Evolutionary conservation across 2,888 invertebrate genomes (phyloP).

Genomic region (Meiosimyza platycephala): DNA sequence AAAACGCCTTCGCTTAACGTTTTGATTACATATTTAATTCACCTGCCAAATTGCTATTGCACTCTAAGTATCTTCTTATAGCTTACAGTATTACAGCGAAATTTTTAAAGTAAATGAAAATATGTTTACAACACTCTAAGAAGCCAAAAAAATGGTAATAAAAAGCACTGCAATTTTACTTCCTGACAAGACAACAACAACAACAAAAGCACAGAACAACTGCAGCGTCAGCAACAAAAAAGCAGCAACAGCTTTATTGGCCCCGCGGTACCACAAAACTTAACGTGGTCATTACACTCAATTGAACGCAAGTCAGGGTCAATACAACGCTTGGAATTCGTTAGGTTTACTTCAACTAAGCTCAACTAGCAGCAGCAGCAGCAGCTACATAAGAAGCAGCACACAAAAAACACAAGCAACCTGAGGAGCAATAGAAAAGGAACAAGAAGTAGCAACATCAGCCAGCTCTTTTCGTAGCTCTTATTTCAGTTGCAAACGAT

Average conservation of each 20-base stretch:
- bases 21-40: no score
- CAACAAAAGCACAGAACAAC: no score
- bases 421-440: conserved; percentile 7
- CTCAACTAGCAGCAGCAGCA: not conserved
- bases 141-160: no score
- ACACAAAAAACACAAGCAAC: not conserved
- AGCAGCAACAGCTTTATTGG: conserved; percentile 1
- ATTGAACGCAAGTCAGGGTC: conserved; percentile 43
- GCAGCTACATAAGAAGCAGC: conserved; percentile 6
- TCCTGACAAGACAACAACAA: no score
- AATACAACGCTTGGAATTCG: conserved; percentile 56
- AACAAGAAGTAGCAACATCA: not conserved
- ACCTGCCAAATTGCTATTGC: no score
- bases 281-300: conserved; percentile 31
- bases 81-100: no score
- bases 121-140: no score
- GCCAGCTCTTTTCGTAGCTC: not conserved
- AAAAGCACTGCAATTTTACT: no score
- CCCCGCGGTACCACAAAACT: not conserved
- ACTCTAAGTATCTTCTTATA: no score
- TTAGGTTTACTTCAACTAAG: conserved; percentile 45
- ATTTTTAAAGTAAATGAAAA: no score
- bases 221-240: not conserved
- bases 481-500: conserved; percentile 9
- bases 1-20: no score